Base-by-base conservation (phyloP, 1,140 invertebrate genomes). In the Venturia canescens region DNA sequence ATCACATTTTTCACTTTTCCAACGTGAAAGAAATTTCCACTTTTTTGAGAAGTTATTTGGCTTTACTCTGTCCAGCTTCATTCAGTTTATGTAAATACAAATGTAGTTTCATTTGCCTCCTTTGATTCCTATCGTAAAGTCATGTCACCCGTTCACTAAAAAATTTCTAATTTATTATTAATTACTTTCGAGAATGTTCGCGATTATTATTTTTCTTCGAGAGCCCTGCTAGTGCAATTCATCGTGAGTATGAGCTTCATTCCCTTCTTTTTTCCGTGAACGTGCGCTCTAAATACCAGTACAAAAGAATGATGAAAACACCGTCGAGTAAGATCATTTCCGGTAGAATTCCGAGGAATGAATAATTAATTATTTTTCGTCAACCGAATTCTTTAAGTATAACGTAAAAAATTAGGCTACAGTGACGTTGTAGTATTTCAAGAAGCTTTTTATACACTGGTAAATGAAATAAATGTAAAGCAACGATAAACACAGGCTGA, bases 281-380 rank as follows among this genome's bases (percentile, higher is more conserved):
- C 18, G 50, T n/a, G 2, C n/a, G 7, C 50, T 53, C 50, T 1
- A 21, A 23, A 21, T 48, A 38, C 34, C 38, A 26, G 50, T 53
- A 13, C 23, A 72, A 23, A 34, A 16, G 26, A 38, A 48, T 48
- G 38, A 72, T 48, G 48, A 34, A n/a, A 53, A 53, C 50, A 70
- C n/a, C 31, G 7, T 72, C n/a, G 6, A 29, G 38, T 1, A 72
- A 72, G 70, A 72, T 72, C 15, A 72, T 18, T 21, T 44, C n/a
- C 70, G 38, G 70, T 48, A n/a, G 70, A 72, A n/a, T 48, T 34
- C 11, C 70, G 5, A 29, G 38, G 34, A 34, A 72, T 72, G 50
- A 18, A 72, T 72, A 72, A 72, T 72, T 48, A 44, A 72, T 72
- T 44, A 34, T 48, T 48, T 26, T 21, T 26, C 70, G 38, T 72